These are phyloP conservation scores for Pipistrellus pipistrellus DNA, from an alignment of 2,797 vertebrate genomes.

Conservation along the genomic window DNA sequence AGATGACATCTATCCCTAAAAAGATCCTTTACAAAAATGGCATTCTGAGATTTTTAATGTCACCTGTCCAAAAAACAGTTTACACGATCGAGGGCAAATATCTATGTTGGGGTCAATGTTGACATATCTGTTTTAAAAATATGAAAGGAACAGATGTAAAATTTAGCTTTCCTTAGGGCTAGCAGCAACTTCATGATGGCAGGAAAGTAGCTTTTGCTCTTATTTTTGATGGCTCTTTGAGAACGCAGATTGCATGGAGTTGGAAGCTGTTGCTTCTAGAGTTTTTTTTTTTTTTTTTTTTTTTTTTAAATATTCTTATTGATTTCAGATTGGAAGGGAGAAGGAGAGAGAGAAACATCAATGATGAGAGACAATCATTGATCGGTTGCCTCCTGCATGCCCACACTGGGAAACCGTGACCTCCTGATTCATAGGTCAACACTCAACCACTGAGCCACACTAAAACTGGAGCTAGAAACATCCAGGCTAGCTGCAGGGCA, in stretches of 20 bases:
- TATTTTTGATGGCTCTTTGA: slow-evolving; percentile 69
- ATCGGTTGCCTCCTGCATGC: too few relatives aligned
- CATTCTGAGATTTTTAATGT: slow-evolving; percentile 68
- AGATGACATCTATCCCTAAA: slow-evolving; percentile 51
- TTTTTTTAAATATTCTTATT: too few relatives aligned
- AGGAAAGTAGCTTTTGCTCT: slow-evolving; percentile 56
- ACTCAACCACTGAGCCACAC: too few relatives aligned
- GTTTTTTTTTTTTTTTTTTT: background rate
- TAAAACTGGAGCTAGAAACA: background rate
- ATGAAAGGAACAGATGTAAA: slow-evolving; percentile 45
- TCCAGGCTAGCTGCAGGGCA: background rate
- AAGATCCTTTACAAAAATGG: slow-evolving; percentile 83
- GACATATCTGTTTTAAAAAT: slow-evolving; percentile 27
- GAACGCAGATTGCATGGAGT: slow-evolving; percentile 55
- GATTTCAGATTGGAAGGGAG: too few relatives aligned
- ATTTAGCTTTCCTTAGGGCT: slow-evolving; percentile 32
- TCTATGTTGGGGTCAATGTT: background rate
- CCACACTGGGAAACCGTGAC: too few relatives aligned
- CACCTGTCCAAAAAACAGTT: slow-evolving; percentile 50
- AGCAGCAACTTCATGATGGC: slow-evolving; percentile 21
- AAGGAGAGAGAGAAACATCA: too few relatives aligned
- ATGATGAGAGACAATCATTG: too few relatives aligned
- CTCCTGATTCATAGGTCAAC: too few relatives aligned
- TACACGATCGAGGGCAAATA: background rate
- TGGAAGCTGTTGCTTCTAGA: slow-evolving; percentile 63